Evolutionary conservation across 2,888 invertebrate genomes (phyloP).

Genomic region (Caenorhabditis doughertyi): DNA sequence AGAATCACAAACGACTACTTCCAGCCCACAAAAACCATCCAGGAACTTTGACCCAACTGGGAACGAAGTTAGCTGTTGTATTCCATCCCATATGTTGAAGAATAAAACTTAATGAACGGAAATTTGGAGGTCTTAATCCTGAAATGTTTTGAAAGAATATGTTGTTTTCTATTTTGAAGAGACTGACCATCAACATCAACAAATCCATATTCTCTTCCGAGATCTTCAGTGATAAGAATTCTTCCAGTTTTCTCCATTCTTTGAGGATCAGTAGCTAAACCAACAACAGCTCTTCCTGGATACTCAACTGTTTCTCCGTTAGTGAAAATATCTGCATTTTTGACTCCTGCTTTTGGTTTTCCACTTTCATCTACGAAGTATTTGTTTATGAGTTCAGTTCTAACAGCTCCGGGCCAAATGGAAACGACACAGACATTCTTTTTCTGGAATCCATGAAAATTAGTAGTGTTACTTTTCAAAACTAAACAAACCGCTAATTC

Average conservation of each 20-base stretch:
- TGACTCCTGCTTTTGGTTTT: conserved; percentile 33
- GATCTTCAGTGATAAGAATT: conserved; percentile 82
- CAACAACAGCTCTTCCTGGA: conserved; percentile 78
- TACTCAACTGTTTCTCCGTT: conserved; percentile 79
- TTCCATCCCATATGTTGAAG: conserved; percentile 67
- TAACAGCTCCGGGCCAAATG: conserved; percentile 84
- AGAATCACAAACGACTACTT: conserved; percentile 3
- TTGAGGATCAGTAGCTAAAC: conserved; percentile 81
- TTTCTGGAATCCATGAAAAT: conserved; percentile 59
- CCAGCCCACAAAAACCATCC: conserved; percentile 74
- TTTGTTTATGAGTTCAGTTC: conserved; percentile 82
- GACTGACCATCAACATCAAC: conserved; percentile 83
- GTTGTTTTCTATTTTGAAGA: background rate
- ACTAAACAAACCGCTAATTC: conserved; percentile 82
- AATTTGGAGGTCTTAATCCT: conserved; percentile 70
- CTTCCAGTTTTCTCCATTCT: conserved; percentile 83
- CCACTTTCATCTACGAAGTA: conserved; percentile 47
- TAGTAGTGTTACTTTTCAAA: no score
- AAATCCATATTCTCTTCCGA: conserved; percentile 83
- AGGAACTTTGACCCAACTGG: conserved; percentile 71
- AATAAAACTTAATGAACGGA: conserved; percentile 65
- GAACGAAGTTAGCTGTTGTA: conserved; percentile 67
- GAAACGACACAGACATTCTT: conserved; percentile 82
- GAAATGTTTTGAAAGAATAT: background rate
- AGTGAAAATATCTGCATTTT: conserved; percentile 68